Percentiles rank a stretch among this genome's conserved stretches.
Evolutionary conservation across 2,888 invertebrate genomes (phyloP).

Genomic region (Xanthorhoe designata): DNA sequence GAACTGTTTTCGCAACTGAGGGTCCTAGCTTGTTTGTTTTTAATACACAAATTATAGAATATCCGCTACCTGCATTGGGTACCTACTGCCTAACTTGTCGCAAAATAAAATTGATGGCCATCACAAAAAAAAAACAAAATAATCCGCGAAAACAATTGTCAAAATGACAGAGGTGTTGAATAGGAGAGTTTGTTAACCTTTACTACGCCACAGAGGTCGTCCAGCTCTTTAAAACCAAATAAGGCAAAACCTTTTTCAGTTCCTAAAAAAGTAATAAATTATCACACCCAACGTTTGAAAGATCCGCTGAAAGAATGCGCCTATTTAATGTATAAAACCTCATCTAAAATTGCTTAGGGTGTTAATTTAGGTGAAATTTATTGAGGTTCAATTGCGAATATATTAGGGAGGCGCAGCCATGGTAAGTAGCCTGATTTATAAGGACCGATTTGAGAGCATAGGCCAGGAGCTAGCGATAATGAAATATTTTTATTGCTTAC

Average conservation of each 20-base stretch:
- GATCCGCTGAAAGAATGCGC: slow-evolving; percentile 32
- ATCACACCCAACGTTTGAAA: slow-evolving; percentile 13
- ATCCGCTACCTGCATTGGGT: neutral
- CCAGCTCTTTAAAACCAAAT: neutral
- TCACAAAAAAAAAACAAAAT: too few species aligned
- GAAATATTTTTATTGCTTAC: too few species aligned
- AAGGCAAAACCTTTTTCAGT: neutral
- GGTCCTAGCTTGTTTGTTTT: slow-evolving; percentile 21
- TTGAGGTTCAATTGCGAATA: slow-evolving; percentile 66
- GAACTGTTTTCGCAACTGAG: slow-evolving; percentile 23
- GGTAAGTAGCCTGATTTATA: slow-evolving; percentile 66
- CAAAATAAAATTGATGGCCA: too few species aligned
- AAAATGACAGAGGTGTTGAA: too few species aligned
- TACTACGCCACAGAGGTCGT: too few species aligned
- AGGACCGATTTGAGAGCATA: slow-evolving; percentile 49
- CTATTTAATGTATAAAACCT: slow-evolving; percentile 55
- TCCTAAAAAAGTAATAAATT: slow-evolving; percentile 12
- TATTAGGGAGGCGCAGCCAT: slow-evolving; percentile 57
- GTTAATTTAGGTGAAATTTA: slow-evolving; percentile 69
- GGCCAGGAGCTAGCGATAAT: neutral
- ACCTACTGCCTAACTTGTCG: too few species aligned
- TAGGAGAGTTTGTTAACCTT: too few species aligned
- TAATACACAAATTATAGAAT: slow-evolving; percentile 19
- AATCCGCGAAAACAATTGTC: too few species aligned
- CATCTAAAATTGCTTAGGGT: slow-evolving; percentile 53